A percentile compares a stretch with the other conserved stretches of the same genome.
Conservation (phyloP, 2,113 vertebrate genomes). For the Pituophis catenifer region DNA sequence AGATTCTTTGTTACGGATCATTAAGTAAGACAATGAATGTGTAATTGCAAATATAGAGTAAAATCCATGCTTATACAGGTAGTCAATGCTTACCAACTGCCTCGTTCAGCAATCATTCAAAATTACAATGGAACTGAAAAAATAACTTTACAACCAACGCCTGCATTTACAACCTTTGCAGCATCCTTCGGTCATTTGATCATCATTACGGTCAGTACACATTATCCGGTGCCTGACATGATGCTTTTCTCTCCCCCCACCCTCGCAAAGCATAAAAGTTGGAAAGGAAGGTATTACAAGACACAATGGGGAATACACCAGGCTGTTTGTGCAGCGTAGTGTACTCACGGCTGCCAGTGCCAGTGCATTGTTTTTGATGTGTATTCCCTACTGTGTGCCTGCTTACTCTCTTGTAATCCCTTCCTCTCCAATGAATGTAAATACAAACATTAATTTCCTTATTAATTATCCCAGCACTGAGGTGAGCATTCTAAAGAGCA, state of each 20-base stretch:
- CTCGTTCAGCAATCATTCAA: not conserved
- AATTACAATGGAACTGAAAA: not conserved
- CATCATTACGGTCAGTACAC: not conserved
- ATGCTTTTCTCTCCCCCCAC: not conserved
- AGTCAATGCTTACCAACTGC: not conserved
- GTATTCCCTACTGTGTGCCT: not conserved
- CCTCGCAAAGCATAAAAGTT: not conserved
- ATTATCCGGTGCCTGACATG: not conserved
- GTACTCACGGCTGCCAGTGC: not conserved
- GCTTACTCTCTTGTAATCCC: not conserved
- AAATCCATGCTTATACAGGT: not conserved
- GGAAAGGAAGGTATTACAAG: not conserved
- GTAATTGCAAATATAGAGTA: not conserved
- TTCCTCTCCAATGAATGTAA: not conserved
- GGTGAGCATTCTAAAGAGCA: not conserved
- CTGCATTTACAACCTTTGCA: not conserved
- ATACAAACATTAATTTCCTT: not conserved
- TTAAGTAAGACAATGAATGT: not conserved
- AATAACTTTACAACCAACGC: not conserved
- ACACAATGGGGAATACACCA: not conserved
- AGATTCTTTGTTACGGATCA: not conserved
- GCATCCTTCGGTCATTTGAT: not conserved
- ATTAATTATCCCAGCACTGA: not conserved
- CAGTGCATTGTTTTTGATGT: not conserved
- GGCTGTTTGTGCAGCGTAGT: not conserved